These are phyloP conservation scores for Cosmopolites sordidus DNA, from an alignment of 2,888 invertebrate species.

Conservation along the genomic window DNA sequence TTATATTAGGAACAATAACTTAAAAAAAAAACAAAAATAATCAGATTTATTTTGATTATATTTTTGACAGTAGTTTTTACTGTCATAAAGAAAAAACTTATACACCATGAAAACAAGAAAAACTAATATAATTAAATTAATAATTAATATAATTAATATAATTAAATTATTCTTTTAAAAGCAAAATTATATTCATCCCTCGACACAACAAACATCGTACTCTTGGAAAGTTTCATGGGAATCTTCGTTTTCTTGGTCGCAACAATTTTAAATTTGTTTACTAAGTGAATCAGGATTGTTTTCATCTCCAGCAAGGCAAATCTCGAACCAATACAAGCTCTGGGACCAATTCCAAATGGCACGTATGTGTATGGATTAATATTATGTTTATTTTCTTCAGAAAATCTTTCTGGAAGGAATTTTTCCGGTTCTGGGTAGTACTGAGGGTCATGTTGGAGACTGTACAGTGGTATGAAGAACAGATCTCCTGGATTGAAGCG, in stretches of 20 bases:
- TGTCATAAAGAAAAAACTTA: too few species aligned
- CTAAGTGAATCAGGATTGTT: conserved; percentile 36
- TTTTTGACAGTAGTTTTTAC: too few species aligned
- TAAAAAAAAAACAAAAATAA: too few species aligned
- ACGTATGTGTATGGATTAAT: conserved; percentile 51
- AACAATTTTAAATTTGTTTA: conserved; percentile 39
- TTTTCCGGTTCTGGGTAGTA: conserved; percentile 48
- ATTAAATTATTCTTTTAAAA: conserved; percentile 26
- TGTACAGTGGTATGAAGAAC: conserved; percentile 42
- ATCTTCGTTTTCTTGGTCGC: conserved; percentile 37
- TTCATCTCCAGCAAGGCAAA: conserved; percentile 43
- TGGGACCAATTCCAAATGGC: conserved; percentile 55
- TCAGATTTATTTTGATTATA: too few species aligned
- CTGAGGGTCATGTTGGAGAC: conserved; percentile 47
- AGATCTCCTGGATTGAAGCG: conserved; percentile 37
- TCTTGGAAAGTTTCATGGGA: conserved; percentile 33
- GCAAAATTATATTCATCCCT: conserved; percentile 37
- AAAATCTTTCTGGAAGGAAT: conserved; percentile 50
- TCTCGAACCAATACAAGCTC: conserved; percentile 52
- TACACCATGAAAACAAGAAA: too few species aligned
- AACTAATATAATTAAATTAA: too few species aligned
- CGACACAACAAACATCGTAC: conserved; percentile 28
- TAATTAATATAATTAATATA: too few species aligned
- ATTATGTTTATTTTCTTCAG: conserved; percentile 41
- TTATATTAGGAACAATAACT: too few species aligned